These are phyloP conservation scores for Rhingia campestris DNA, from an alignment of 2,888 invertebrate species.

Conservation along the genomic window DNA sequence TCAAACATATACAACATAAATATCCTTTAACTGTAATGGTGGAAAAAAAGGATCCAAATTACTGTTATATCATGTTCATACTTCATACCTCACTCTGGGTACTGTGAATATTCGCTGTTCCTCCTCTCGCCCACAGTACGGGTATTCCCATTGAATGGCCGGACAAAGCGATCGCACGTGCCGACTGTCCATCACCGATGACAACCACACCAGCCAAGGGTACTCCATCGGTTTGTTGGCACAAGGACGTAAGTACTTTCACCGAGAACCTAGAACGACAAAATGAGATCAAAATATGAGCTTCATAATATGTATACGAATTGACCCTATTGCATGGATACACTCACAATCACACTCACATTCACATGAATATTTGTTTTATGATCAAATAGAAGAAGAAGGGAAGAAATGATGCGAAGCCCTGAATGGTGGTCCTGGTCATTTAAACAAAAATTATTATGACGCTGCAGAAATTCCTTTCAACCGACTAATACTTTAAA, in stretches of 20 bases:
- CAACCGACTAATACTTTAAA: too few species aligned
- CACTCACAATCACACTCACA: not conserved
- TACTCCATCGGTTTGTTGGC: constrained; percentile 76
- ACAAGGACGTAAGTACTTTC: constrained; percentile 76
- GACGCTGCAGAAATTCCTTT: too few species aligned
- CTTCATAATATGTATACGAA: constrained; percentile 18
- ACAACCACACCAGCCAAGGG: constrained; percentile 77
- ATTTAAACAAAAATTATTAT: too few species aligned
- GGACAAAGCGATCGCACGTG: constrained; percentile 77
- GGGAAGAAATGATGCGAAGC: too few species aligned
- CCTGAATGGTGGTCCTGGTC: too few species aligned
- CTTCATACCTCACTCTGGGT: constrained; percentile 76
- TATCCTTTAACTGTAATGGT: too few species aligned
- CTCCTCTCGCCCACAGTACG: constrained; percentile 78
- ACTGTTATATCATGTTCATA: not conserved
- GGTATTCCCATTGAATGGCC: constrained; percentile 77
- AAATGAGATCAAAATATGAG: constrained; percentile 12
- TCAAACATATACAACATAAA: not conserved
- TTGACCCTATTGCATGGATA: constrained; percentile 35
- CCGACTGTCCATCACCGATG: constrained; percentile 78
- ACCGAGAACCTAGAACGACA: constrained; percentile 76
- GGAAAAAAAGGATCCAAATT: too few species aligned
- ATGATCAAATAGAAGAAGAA: too few species aligned
- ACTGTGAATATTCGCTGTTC: constrained; percentile 76
- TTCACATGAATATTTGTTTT: too few species aligned